Percentiles rank a stretch among this genome's conserved stretches.
Evolutionary conservation across 2,888 invertebrate species (phyloP).

Genomic region (Tupiocoris notatus): DNA sequence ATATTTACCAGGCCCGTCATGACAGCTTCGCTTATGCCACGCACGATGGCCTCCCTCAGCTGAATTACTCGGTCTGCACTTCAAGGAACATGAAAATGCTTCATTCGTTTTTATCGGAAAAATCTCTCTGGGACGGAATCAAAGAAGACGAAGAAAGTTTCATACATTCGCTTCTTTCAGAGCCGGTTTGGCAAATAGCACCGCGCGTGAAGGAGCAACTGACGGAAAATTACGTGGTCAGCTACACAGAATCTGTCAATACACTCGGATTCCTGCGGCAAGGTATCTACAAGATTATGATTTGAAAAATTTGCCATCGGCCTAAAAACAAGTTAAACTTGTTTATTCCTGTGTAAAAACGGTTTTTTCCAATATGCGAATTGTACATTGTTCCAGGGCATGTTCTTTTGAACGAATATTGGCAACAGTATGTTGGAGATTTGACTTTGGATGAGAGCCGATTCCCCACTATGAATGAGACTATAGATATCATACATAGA

Average conservation of each 20-base stretch:
- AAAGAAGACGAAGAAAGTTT: slow-evolving; percentile 71
- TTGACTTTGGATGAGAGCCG: slow-evolving; percentile 73
- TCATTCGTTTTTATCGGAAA: slow-evolving; percentile 75
- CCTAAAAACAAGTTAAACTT: too few relatives aligned
- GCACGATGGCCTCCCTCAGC: slow-evolving; percentile 65
- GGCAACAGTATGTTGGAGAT: slow-evolving; percentile 63
- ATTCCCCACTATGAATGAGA: slow-evolving; percentile 75
- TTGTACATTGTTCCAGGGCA: slow-evolving; percentile 52
- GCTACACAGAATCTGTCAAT: slow-evolving; percentile 82
- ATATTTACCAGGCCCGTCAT: slow-evolving; percentile 62
- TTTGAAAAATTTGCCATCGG: too few relatives aligned
- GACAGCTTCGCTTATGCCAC: slow-evolving; percentile 79
- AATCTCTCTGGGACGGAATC: slow-evolving; percentile 79
- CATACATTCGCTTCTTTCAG: slow-evolving; percentile 72
- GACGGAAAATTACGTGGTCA: slow-evolving; percentile 69
- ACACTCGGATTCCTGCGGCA: slow-evolving; percentile 72
- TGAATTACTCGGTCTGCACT: slow-evolving; percentile 83
- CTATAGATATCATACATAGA: slow-evolving; percentile 75
- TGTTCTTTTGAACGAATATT: slow-evolving; percentile 54
- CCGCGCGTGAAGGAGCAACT: slow-evolving; percentile 64
- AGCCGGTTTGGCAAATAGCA: slow-evolving; percentile 85
- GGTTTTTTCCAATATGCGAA: too few relatives aligned
- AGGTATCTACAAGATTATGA: too few relatives aligned
- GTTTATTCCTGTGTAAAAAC: too few relatives aligned
- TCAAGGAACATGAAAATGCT: slow-evolving; percentile 74